Base-by-base conservation (phyloP, 2,113 vertebrate genomes). In the Pithys albifrons region DNA sequence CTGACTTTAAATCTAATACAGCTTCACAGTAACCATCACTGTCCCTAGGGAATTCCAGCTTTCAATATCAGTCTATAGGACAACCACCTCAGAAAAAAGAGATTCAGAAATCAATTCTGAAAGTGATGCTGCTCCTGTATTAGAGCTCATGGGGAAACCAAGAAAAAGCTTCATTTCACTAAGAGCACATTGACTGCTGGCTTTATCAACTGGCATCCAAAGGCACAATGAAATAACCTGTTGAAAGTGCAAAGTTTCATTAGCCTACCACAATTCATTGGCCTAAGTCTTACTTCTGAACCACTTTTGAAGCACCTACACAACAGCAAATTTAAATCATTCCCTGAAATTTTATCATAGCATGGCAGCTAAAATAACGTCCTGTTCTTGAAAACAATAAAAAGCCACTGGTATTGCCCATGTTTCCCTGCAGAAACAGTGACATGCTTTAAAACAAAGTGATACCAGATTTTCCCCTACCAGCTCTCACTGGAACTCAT, bases 91-190 rank as follows among this genome's bases (percentile, higher is more conserved):
- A 85, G 89, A 24, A 77, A 82, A 78, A 33, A 88, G 33, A 57
- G 62, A 74, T 17, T 84, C 74, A 93, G 55, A 83, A 90, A 91
- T 85, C 64, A 81, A 92, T 91, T 91, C 46, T 72, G 76, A 88
- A 84, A 88, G 75, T 0, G 0, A 81, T 24, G 66, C 28, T 95
- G 62, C 22, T 62, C 74, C 85, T 70, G 5, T 48, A 3, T 71
- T 74, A 84, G 2, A 49, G 35, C 46, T 37, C 24, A 45, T 10
- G 18, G 61, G 49, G 28, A 94, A 92, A 80, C 39, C 19, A 25
- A 80, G 70, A 51, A 59, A 64, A 58, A 51, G 52, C 54, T 69
- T 54, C 25, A 46, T 46, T 65, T 57, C 72, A 64, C 39, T 37
- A 23, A 39, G 41, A 86, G 19, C 35, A 86, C 37, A 9, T 7